Evolutionary conservation across 2,888 invertebrate species (phyloP).

Genomic region (Scaptomyza reducta): DNA sequence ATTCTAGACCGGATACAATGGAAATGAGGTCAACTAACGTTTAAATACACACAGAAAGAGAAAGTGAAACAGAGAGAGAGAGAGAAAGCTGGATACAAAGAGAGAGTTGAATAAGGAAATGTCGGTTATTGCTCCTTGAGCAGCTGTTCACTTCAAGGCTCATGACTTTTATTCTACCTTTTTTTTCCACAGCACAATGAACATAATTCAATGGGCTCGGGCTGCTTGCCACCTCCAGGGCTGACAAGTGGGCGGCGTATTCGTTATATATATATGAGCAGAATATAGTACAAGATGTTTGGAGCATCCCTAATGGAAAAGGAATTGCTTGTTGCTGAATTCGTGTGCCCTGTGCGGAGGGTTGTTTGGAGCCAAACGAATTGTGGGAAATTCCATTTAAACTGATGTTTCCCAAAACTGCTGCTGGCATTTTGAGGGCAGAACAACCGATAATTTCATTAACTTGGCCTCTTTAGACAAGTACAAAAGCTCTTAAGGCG

Average conservation of each 20-base stretch:
- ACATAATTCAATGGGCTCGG: constrained; percentile 46
- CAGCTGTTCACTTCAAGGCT: constrained; percentile 45
- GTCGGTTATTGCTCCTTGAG: constrained; percentile 11
- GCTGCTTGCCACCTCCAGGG: constrained; percentile 12
- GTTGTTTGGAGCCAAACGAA: constrained; percentile 14
- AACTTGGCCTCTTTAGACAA: constrained; percentile 40
- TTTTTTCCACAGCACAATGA: constrained; percentile 47
- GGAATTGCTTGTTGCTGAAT: constrained; percentile 50
- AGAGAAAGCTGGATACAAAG: background rate
- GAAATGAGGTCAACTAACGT: constrained; percentile 52
- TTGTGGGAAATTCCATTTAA: constrained; percentile 39
- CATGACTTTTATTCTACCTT: constrained; percentile 31
- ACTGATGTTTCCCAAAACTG: constrained; percentile 27
- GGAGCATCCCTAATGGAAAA: constrained; percentile 57
- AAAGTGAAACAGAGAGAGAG: background rate
- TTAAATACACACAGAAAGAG: background rate
- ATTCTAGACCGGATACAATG: constrained; percentile 30
- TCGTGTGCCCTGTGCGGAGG: constrained; percentile 7
- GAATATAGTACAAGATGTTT: constrained; percentile 5
- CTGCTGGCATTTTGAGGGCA: constrained; percentile 48
- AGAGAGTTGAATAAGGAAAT: background rate
- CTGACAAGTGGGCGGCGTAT: constrained; percentile 36
- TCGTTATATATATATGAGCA: background rate
- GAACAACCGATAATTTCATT: constrained; percentile 59
- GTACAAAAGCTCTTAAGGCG: constrained; percentile 22